Base-by-base conservation (phyloP, 2,797 vertebrate species). In the Momotus momota region DNA sequence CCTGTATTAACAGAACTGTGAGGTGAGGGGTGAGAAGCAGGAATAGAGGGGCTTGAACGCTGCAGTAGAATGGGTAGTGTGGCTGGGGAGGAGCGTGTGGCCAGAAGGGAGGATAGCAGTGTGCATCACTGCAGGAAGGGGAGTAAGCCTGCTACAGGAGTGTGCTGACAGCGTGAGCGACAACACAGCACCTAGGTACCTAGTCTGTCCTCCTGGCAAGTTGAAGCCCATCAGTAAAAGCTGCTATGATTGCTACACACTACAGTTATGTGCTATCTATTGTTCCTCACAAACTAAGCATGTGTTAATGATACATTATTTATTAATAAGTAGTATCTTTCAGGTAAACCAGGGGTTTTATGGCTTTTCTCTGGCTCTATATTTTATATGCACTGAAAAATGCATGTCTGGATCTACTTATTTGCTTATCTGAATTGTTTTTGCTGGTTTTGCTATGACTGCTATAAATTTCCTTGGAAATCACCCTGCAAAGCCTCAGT, bases 401-500 rank as follows among this genome's bases (percentile, higher is more conserved):
- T 48, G 35, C 46, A 84, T 16, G 38, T 75, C 41, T 77, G 35
- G 55, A 81, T 91, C 73, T 84, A 73, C 35, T 79, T 86, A 81
- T 81, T 90, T 94, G 70, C 82, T 94, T 94, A 84, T 81, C 89
- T 83, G 87, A 94, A 83, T 86, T 94, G 51, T 66, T 84, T 93
- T 91, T 87, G 12, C 71, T 91, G 51, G 25, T 89, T 91, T 93
- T 93, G 35, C 92, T 92, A 60, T 58, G 35, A 41, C 48, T 80
- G 77, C 94, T 94, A 82, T 79, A 77, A 84, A 94, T 84, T 95
- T 91, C 87, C 80, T 74, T 71, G 91, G 90, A 94, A 95, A 90
- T 38, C 67, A 77, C 26, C 29, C 55, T 79, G 60, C 31, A 88
- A 95, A 96, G 73, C 60, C 52, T 70, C 2, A 0, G 29, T 81